Evolutionary conservation across 2,797 vertebrate species (phyloP), one percentile per base, ranked within the genome.

Genomic region (Rachycentron canadum): DNA sequence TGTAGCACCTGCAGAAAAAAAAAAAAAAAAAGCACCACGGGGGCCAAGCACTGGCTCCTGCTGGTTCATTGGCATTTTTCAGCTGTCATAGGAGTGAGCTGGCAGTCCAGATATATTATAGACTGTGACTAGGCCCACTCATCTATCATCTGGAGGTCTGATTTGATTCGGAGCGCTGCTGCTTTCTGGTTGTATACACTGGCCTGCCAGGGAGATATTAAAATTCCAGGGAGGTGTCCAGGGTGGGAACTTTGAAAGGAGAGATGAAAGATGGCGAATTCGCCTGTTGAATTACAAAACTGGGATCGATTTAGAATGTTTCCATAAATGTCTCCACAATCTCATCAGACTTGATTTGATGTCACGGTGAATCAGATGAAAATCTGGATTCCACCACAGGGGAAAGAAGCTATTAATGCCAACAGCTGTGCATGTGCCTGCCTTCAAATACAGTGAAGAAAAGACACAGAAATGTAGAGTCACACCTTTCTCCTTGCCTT

Each of bases 271-370:
- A 91, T 92, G 86, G 82, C 59, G 45, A 88, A 88, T 88, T 83
- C n/a, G 73, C 83, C 81, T 80, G 90, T 91, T 92, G 89, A 93
- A 94, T 95, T 78, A 85, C 84, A 89, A 93, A 92, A 88, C 86
- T 59, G 60, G 9, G 84, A 94, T 93, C 76, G 81, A 90, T 94
- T 94, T 91, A 86, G 81, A 87, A 93, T 81, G 89, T 90, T 93
- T 93, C 88, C 88, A 88, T 91, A 93, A 93, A 93, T 92, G 92
- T 93, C 89, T 91, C 72, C 86, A 81, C 89, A 87, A 88, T 89
- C 92, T 93, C 87, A 92, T 92, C 92, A 84, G 88, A 84, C 78
- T 82, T 87, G 87, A 91, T 88, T 90, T 85, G 82, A 91, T 92
- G 89, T 88, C 91, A 92, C 16, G 71, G 79, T 28, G 79, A 91